Conservation (phyloP, 2,113 vertebrate species). For the Fukomys damarensis region DNA sequence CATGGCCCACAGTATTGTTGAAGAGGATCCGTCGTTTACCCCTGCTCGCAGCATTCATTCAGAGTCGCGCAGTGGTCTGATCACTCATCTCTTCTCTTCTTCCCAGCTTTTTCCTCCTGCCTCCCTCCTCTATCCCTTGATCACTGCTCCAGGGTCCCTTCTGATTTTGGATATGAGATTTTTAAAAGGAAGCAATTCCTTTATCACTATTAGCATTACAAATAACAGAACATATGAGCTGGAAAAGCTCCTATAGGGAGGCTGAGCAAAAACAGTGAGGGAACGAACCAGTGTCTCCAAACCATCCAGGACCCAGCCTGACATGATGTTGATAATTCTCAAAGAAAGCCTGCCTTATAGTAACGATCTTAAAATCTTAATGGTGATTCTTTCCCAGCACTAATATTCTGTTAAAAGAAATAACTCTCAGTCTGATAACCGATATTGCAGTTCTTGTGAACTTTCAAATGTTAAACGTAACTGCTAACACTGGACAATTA, state of each 20-base stretch:
- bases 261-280: background rate
- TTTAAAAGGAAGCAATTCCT: background rate
- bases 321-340: background rate
- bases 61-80: background rate
- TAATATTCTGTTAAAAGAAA: background rate
- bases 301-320: background rate
- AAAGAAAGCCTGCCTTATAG: background rate
- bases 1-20: fast-evolving
- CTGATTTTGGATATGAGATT: background rate
- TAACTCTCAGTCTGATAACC: background rate
- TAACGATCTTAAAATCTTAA: background rate
- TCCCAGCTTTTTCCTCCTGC: background rate
- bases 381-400: background rate
- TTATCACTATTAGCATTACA: background rate
- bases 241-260: background rate
- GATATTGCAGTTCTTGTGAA: background rate
- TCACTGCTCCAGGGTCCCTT: background rate
- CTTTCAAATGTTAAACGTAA: background rate
- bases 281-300: background rate
- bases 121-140: background rate
- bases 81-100: background rate
- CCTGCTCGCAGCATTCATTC: background rate
- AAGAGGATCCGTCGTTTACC: background rate
- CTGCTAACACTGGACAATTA: background rate
- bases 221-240: too few species aligned